Conservation (phyloP, 2,888 invertebrate genomes). For the Philonicus albiceps region DNA sequence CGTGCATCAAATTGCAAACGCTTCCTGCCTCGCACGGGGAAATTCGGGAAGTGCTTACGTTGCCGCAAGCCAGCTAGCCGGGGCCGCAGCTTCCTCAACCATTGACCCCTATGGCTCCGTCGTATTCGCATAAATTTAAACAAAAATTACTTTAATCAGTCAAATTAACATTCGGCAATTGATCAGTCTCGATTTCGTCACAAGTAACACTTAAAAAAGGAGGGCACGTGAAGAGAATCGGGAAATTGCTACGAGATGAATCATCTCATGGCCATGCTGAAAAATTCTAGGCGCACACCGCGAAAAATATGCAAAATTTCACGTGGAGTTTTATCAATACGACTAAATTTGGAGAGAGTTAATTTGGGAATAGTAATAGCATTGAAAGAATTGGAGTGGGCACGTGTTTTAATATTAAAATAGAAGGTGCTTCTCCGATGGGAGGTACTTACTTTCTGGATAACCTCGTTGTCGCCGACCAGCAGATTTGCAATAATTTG, state of each 20-base stretch:
- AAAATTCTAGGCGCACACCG: not conserved
- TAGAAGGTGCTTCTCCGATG: not conserved
- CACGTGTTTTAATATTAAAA: constrained; percentile 1
- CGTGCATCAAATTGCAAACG: not conserved
- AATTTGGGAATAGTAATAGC: not conserved
- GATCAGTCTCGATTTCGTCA: not conserved
- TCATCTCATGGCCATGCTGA: not conserved
- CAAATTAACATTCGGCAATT: not conserved
- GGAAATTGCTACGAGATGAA: constrained; percentile 9
- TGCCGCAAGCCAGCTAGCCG: not conserved
- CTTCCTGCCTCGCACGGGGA: not conserved
- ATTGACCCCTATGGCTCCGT: not conserved
- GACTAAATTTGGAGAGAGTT: not conserved
- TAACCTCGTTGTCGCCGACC: constrained; percentile 68
- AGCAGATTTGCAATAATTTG: constrained; percentile 69
- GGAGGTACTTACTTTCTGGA: constrained; percentile 67
- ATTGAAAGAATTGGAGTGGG: not conserved
- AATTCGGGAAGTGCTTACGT: not conserved
- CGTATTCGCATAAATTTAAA: not conserved
- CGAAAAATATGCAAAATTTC: not conserved
- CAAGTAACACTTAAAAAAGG: not conserved
- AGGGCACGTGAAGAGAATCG: constrained; percentile 14
- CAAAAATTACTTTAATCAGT: constrained; percentile 11
- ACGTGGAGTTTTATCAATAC: constrained; percentile 1
- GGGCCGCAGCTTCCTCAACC: not conserved